These are phyloP conservation scores for Toxonevra muliebris DNA, from an alignment of 2,888 invertebrate genomes.

Conservation along the genomic window DNA sequence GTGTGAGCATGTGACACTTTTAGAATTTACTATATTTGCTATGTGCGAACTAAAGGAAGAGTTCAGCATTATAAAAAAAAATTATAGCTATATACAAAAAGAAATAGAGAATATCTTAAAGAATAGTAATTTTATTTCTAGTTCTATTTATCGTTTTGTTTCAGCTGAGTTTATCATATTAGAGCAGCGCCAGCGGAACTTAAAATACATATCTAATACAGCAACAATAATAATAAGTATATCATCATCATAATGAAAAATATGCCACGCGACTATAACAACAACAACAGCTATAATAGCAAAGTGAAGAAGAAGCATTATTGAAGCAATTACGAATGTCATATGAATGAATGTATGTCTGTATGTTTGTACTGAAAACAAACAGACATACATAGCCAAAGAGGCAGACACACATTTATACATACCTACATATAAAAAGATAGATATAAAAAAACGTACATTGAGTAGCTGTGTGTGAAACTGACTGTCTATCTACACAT, in stretches of 20 bases:
- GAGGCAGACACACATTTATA: slow-evolving; percentile 31
- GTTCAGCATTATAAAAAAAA: no score
- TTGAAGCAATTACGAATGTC: background rate
- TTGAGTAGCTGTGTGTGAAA: background rate
- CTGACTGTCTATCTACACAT: background rate
- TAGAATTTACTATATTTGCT: no score
- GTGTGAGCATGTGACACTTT: no score
- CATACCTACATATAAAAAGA: slow-evolving; percentile 13
- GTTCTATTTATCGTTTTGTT: background rate
- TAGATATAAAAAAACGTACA: background rate
- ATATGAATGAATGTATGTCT: slow-evolving; percentile 11
- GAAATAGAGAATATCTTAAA: no score
- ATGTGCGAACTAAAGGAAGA: no score
- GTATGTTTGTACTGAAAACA: slow-evolving; percentile 9
- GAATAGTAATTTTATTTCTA: background rate
- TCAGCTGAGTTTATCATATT: background rate
- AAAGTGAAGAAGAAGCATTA: slow-evolving; percentile 8
- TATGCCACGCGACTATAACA: slow-evolving; percentile 16
- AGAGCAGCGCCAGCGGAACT: background rate
- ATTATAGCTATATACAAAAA: no score
- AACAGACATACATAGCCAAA: slow-evolving; percentile 11
- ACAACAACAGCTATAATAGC: slow-evolving; percentile 15
- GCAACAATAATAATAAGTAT: background rate
- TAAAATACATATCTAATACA: background rate
- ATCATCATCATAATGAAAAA: slow-evolving; percentile 16